Evolutionary conservation across 2,113 vertebrate species (phyloP).

Genomic region (Onychorhynchus coronatus): DNA sequence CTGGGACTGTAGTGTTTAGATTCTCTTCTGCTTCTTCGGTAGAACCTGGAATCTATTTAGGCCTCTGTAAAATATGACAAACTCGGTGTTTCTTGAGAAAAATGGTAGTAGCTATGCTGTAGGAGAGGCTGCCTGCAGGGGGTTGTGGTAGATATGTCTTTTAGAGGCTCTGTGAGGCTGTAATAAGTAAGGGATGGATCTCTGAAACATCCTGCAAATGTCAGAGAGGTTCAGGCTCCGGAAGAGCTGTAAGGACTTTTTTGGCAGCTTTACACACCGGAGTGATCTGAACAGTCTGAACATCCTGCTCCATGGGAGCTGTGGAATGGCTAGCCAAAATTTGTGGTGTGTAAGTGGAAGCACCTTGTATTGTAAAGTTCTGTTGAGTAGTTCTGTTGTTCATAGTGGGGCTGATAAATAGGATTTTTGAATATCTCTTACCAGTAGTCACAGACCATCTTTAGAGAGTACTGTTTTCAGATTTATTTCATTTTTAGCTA

Average conservation of each 20-base stretch:
- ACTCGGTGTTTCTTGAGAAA: background rate
- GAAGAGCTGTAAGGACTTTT: background rate
- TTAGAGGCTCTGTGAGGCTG: background rate
- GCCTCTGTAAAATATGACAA: background rate
- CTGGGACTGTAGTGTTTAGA: background rate
- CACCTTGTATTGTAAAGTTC: background rate
- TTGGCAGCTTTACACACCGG: background rate
- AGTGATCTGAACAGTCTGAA: background rate
- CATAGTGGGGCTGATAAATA: background rate
- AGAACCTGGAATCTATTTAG: background rate
- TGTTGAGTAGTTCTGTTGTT: background rate
- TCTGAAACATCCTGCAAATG: background rate
- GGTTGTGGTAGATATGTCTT: background rate
- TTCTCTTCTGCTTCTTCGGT: background rate
- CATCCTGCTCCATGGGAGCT: background rate
- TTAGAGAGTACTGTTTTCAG: background rate
- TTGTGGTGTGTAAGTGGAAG: background rate
- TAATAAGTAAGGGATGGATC: background rate
- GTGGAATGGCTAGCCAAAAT: background rate
- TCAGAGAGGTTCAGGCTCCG: background rate
- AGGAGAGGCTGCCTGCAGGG: background rate
- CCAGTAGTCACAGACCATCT: background rate
- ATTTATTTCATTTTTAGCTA: background rate
- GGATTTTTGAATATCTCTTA: background rate
- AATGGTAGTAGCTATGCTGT: accelerated